phyloP scores from a whole-genome alignment of 2,797 vertebrate species.

The Echeneis naucrates region DNA sequence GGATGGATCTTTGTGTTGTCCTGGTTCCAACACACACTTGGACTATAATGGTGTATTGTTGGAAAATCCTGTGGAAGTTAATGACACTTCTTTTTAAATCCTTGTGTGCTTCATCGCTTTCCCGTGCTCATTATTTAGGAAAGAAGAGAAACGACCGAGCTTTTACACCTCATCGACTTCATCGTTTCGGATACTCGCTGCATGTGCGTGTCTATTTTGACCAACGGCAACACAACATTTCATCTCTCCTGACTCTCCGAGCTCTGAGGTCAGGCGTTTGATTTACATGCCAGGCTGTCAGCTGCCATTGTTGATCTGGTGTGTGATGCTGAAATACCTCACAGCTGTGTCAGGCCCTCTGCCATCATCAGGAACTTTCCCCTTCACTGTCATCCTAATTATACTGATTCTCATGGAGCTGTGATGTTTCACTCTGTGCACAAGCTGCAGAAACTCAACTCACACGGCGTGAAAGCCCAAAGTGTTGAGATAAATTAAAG shows the following conservation, averaged over 20 bases:
- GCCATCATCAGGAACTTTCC: conserved; percentile 38
- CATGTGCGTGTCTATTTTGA: not conserved
- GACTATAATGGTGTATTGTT: no score
- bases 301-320: conserved; percentile 24
- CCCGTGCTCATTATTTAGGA: not conserved
- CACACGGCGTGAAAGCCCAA: conserved; percentile 14
- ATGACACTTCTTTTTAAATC: not conserved
- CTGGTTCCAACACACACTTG: not conserved
- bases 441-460: not conserved
- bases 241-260: not conserved
- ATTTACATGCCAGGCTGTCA: conserved; percentile 20
- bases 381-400: conserved; percentile 28
- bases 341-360: conserved; percentile 39
- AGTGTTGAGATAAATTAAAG: conserved; percentile 2
- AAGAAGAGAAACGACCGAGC: not conserved
- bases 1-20: not conserved
- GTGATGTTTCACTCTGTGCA: conserved; percentile 30
- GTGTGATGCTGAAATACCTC: conserved; percentile 46
- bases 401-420: conserved; percentile 38
- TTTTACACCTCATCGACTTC: not conserved
- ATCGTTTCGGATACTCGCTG: not conserved
- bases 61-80: not conserved
- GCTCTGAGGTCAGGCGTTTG: conserved; percentile 7
- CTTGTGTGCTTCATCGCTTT: no score
- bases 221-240: not conserved